These are phyloP conservation scores for Planiliza haematocheilus DNA, from an alignment of 2,113 vertebrate species.

Conservation along the genomic window DNA sequence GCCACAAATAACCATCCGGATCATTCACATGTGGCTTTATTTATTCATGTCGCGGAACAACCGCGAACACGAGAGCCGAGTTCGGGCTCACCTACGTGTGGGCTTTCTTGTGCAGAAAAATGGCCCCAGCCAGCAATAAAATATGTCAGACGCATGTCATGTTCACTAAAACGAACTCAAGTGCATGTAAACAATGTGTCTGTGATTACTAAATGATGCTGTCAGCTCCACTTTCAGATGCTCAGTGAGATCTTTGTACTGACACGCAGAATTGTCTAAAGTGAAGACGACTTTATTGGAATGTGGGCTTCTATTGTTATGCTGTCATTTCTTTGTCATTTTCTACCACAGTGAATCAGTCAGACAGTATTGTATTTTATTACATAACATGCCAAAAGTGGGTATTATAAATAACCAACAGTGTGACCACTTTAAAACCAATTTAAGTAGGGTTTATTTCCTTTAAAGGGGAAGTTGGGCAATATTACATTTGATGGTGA, in stretches of 20 bases:
- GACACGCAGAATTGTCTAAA: constrained; percentile 38
- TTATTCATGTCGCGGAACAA: too few relatives aligned
- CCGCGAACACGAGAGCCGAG: too few relatives aligned
- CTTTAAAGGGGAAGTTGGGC: too few relatives aligned
- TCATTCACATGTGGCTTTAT: too few relatives aligned
- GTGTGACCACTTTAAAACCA: neutral
- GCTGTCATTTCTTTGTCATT: constrained; percentile 38
- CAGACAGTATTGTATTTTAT: constrained; percentile 22
- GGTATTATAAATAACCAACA: neutral
- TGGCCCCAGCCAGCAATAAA: neutral
- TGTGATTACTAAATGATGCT: constrained; percentile 21
- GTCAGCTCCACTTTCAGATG: constrained; percentile 37
- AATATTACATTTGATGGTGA: too few relatives aligned
- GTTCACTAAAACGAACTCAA: constrained; percentile 14
- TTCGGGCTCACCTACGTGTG: neutral
- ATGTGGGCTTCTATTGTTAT: constrained; percentile 24
- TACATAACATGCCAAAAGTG: constrained; percentile 13
- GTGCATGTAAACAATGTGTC: constrained; percentile 6
- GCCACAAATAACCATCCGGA: too few relatives aligned
- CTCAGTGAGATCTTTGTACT: constrained; percentile 4
- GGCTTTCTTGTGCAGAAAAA: neutral
- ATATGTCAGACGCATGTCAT: constrained; percentile 6
- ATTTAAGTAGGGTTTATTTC: neutral
- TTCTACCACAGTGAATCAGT: neutral
- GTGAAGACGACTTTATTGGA: constrained; percentile 10